Evolutionary conservation across 2,888 invertebrate species (phyloP), one percentile per base, ranked within the genome.

Genomic region (Apotomis turbidana): DNA sequence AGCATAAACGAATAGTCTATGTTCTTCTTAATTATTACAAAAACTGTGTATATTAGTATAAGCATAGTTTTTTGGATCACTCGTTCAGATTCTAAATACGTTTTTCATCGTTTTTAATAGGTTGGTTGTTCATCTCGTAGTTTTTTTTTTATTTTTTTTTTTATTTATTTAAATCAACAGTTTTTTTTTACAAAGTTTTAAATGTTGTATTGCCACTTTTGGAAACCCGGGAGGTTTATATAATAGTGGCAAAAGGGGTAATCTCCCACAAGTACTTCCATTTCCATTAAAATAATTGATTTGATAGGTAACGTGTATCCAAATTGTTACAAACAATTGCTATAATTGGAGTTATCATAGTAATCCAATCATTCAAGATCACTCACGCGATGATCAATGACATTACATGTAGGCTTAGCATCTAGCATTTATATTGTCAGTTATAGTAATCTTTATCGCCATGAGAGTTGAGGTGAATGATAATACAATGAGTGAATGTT

Each of bases 321-420:
- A 15, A 49, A 46, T 46, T 8, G n/a, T 8, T 54, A 52, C 51
- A 12, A 41, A 5, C 13, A 51, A 63, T 63, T 63, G 51, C 0
- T 8, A 9, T 52, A 63, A 63, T 52, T 12, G 51, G 36, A 38
- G 36, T 13, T n/a, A 62, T 52, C n/a, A 49, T 12, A 36, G 27
- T 9, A 10, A 41, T 52, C 4, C 13, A 52, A 6, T 13, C 49
- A 49, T 63, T 8, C 6, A n/a, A 62, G 27, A 9, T 0, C 12
- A 44, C 5, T 13, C 63, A 63, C 52, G 63, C 52, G 46, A 63
- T 38, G 5, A 12, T 36, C 36, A 27, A 27, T 62, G 46, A 13
- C 59, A 44, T 5, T 1, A 27, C 27, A 27, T 27, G 27, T 27
- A 27, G 27, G 27, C 2, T 27, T 27, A 27, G 2, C 27, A 27